These are phyloP conservation scores for Drosophila greeni DNA, from an alignment of 2,888 invertebrate species.

Conservation along the genomic window DNA sequence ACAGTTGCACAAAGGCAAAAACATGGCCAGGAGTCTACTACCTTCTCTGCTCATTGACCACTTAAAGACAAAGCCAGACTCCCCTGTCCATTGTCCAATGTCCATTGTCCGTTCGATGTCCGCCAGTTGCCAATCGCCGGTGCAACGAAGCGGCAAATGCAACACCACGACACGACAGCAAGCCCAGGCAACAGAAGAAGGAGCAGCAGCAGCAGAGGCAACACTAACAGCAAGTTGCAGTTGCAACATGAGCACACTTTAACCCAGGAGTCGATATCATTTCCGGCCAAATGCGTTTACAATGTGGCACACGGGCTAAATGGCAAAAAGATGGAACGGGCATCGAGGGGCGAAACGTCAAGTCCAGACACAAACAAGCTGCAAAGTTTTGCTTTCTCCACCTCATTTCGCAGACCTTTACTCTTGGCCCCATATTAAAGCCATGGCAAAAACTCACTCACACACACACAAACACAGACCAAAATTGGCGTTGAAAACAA, in stretches of 20 bases:
- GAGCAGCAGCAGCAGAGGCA: slow-evolving; percentile 14
- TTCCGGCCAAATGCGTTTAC: slow-evolving; percentile 71
- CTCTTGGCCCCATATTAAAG: slow-evolving; percentile 18
- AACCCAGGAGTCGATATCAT: slow-evolving; percentile 68
- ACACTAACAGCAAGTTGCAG: slow-evolving; percentile 32
- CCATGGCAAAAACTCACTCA: slow-evolving; percentile 16
- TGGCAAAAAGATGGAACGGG: slow-evolving; percentile 20
- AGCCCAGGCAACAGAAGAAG: slow-evolving; percentile 17
- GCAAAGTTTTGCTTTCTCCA: slow-evolving; percentile 32
- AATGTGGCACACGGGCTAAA: slow-evolving; percentile 49
- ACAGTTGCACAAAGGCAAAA: slow-evolving; percentile 54
- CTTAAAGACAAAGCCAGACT: slow-evolving; percentile 60
- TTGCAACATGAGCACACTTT: slow-evolving; percentile 57
- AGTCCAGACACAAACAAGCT: slow-evolving; percentile 36
- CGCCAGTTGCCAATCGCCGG: slow-evolving; percentile 60
- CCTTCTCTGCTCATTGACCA: slow-evolving; percentile 59
- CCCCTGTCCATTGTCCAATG: slow-evolving; percentile 27
- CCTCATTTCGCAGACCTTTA: slow-evolving; percentile 20
- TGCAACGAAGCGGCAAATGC: slow-evolving; percentile 73
- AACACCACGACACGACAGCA: slow-evolving; percentile 63
- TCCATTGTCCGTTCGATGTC: slow-evolving; percentile 34
- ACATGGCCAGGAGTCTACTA: slow-evolving; percentile 9
- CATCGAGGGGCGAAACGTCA: slow-evolving; percentile 29
- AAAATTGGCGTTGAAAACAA: slow-evolving; percentile 60
- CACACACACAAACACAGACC: not conserved